Percentiles rank a stretch among this genome's conserved stretches.
Evolutionary conservation across 2,113 vertebrate genomes (phyloP).

Genomic region (Zosterops hypoxanthus): DNA sequence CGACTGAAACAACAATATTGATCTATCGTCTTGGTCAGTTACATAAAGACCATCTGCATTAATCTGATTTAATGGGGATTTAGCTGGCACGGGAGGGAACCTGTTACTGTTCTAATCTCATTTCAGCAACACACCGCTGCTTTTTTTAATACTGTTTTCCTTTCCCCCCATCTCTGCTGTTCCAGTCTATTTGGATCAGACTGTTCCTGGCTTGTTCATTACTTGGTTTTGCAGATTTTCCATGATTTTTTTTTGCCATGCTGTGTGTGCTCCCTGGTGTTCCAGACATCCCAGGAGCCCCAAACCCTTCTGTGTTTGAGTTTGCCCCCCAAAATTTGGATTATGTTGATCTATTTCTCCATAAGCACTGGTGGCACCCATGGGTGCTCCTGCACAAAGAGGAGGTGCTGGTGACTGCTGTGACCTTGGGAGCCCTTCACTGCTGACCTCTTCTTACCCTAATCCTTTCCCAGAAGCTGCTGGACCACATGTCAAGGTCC

Average conservation of each 20-base stretch:
- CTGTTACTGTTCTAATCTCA: slow-evolving; percentile 64
- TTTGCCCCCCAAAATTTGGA: neutral
- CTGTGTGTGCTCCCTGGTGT: neutral
- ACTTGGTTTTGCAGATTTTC: neutral
- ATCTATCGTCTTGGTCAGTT: slow-evolving; percentile 66
- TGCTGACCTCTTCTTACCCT: fast-evolving
- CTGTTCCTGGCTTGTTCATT: neutral
- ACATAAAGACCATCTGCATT: slow-evolving; percentile 73
- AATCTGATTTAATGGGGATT: slow-evolving; percentile 74
- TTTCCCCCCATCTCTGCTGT: neutral
- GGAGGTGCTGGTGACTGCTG: neutral
- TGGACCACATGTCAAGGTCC: fast-evolving
- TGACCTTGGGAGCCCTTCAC: neutral
- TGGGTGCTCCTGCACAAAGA: neutral
- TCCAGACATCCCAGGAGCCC: neutral
- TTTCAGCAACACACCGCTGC: slow-evolving; percentile 45
- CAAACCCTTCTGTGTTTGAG: too few relatives aligned
- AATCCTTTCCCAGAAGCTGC: neutral
- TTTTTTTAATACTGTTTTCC: slow-evolving; percentile 33
- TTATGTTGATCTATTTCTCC: fast-evolving
- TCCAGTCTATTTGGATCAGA: slow-evolving; percentile 14
- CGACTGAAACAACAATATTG: slow-evolving; percentile 69
- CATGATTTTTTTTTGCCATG: neutral
- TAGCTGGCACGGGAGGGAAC: slow-evolving; percentile 60
- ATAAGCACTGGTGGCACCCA: neutral